Evolutionary conservation across 1,140 invertebrate species (phyloP), one percentile per base, ranked within the genome.

Genomic region (Dinothrombium tinctorium): DNA sequence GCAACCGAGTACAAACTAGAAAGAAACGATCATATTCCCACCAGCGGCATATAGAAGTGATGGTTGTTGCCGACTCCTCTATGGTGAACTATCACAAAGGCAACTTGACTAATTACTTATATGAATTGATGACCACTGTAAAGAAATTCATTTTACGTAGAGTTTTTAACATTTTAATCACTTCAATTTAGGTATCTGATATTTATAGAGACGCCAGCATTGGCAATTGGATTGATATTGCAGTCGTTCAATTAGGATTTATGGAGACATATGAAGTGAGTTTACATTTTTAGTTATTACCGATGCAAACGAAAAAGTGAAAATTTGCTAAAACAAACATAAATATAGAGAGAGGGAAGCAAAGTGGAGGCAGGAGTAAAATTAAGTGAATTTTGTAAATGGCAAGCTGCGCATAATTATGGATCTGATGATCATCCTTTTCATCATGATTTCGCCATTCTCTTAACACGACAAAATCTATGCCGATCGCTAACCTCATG

Each of bases 41-140:
- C 48, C 67, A 73, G 47, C 72, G 75, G 54, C 74, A 71, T 49
- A 66, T 83, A 25, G 78, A 82, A 59, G 66, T 81, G 23, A 63
- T 81, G 56, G 67, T 83, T 6, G 76, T 77, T 3, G 74, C 76
- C 21, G 80, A 84, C 54, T 56, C 58, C 11, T 74, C 70, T 50
- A 83, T 84, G 79, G 53, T 65, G 1, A 57, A 68, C 15, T 82
- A 78, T 51, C 77, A 84, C 51, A 63, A 64, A 7, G 53, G 56
- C 15, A 56, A 59, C 37, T 56, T 80, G 3, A 60, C 66, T 37
- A 57, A 66, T 37, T 84, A 84, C 51, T 69, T 84, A 42, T 61
- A 82, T 21, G 77, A 73, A 11, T 61, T 84, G 11, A 75, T 84
- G 67, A 73, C 71, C 29, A 76, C 74, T 50, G 79, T 80, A 61